Conservation (phyloP, 2,113 vertebrate genomes). For the Axis porcinus region DNA sequence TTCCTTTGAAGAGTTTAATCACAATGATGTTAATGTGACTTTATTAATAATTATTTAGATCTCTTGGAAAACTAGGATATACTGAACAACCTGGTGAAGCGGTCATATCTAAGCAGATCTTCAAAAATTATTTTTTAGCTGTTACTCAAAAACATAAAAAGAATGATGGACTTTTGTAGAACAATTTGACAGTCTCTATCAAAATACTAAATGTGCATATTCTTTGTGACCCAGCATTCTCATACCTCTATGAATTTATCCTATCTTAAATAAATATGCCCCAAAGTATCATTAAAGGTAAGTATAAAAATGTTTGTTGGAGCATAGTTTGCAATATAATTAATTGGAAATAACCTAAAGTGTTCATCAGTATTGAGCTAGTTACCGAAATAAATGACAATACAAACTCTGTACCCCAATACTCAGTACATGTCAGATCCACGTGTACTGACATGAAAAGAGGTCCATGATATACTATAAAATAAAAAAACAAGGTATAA, state of each 20-base stretch:
- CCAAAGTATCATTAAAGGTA: conserved; percentile 25
- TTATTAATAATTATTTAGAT: conserved; percentile 21
- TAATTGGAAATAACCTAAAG: conserved; percentile 30
- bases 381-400: conserved; percentile 23
- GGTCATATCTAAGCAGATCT: not conserved
- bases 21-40: conserved; percentile 9
- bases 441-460: conserved; percentile 24
- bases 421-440: not conserved
- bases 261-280: not conserved
- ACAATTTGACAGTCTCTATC: not conserved
- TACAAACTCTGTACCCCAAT: not conserved
- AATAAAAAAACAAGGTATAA: not conserved
- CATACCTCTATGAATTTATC: not conserved
- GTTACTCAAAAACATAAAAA: conserved; percentile 18
- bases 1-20: conserved; percentile 36
- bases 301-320: conserved; percentile 6
- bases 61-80: conserved; percentile 5
- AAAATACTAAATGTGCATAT: conserved; percentile 27
- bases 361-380: not conserved
- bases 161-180: not conserved
- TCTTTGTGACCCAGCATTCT: not conserved
- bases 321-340: conserved; percentile 25
- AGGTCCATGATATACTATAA: not conserved
- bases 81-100: not conserved
- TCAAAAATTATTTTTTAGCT: not conserved